Base-by-base conservation (phyloP, 2,888 invertebrate species). In the Stenolophus ochropezus region DNA sequence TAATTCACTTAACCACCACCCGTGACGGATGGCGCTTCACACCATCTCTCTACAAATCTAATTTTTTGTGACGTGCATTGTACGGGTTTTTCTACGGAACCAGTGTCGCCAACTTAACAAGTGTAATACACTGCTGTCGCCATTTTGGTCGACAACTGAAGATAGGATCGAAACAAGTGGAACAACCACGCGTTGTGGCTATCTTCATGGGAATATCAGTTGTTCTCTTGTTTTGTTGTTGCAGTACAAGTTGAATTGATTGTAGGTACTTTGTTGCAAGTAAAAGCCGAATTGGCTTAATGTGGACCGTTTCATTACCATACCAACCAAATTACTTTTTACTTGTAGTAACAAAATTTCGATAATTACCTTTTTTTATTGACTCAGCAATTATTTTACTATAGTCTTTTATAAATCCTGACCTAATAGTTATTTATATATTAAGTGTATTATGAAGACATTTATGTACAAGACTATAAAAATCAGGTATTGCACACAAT, bases 11-110 rank as follows among this genome's bases (percentile, higher is more conserved):
- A 53, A 14, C 18, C 23, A 53, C 23, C 25, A 23, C 5, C 53
- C 74, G 49, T 74, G 74, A 53, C 74, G n/a, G 74, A 74, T 74
- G 51, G 73, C 18, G 21, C 53, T 51, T 53, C 51, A 74, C 74
- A 74, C 53, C 74, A 53, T 53, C 53, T 14, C 23, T 14, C 69
- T 73, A 21, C 21, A 18, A 74, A 25, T 51, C 23, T 21, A 53
- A 51, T 23, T 25, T 53, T 74, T 73, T 73, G n/a, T 18, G 6
- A 5, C 16, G 71, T 71, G 20, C 61, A 61, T 61, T 61, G 23
- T 61, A 23, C 61, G 2, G 4, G 61, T 61, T 61, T 61, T 27
- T 61, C n/a, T 61, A 25, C 4, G 14, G 11, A 27, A 25, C 25
- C 65, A 69, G 14, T 65, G 65, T 27, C 5, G n/a, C 65, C 14